Percentiles rank a stretch among this genome's conserved stretches.
Evolutionary conservation across 1,140 invertebrate species (phyloP).

Genomic region (Eufriesea mexicana): DNA sequence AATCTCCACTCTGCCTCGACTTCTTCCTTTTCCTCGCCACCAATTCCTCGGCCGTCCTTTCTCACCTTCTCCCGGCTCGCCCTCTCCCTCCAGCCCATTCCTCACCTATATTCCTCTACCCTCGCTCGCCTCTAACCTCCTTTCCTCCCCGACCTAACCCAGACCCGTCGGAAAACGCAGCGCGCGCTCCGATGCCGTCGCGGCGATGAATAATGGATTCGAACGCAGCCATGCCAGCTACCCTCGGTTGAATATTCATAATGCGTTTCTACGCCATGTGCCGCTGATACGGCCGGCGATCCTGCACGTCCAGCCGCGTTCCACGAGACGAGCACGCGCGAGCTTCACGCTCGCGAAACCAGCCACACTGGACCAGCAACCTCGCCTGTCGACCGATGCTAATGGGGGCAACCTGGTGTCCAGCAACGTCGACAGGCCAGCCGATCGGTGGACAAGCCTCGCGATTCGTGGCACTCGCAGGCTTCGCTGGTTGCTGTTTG

Average conservation of each 20-base stretch:
- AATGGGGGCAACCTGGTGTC: constrained; percentile 30
- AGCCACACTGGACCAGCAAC: constrained; percentile 21
- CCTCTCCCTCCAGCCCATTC: constrained; percentile 11
- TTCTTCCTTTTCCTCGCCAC: too few relatives aligned
- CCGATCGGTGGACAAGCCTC: not conserved
- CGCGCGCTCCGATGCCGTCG: constrained; percentile 68
- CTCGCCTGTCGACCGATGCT: constrained; percentile 22
- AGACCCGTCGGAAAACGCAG: constrained; percentile 66
- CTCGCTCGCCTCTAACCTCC: not conserved
- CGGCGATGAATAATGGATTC: constrained; percentile 80
- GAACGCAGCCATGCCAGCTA: constrained; percentile 76
- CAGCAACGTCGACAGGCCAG: not conserved
- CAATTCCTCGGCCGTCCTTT: not conserved
- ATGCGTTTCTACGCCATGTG: constrained; percentile 60
- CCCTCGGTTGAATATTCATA: constrained; percentile 80
- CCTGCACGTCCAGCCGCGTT: constrained; percentile 16
- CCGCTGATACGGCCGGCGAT: constrained; percentile 30
- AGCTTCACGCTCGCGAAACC: not conserved
- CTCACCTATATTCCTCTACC: not conserved
- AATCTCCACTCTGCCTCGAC: not conserved
- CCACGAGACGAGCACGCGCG: constrained; percentile 11
- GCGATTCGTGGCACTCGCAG: not conserved
- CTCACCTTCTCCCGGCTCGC: not conserved
- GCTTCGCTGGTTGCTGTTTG: not conserved
- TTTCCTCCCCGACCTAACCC: constrained; percentile 1